phyloP scores from a whole-genome alignment of 2,113 vertebrate genomes.

The Serinus canaria region DNA sequence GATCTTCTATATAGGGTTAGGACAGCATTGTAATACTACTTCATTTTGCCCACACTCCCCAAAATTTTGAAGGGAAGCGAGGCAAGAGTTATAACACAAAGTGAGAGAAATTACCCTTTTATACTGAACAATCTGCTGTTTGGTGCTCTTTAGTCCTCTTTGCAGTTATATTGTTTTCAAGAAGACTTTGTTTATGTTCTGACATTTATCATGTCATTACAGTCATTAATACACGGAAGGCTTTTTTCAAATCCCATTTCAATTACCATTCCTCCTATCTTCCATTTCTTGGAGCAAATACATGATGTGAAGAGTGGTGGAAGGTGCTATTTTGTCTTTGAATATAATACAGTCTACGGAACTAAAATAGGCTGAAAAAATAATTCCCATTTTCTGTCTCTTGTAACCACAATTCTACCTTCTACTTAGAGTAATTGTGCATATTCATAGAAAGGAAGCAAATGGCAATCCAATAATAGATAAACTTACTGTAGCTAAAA shows the following conservation, averaged over 20 bases:
- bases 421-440: neutral
- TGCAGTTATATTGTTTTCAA: neutral
- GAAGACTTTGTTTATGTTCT: neutral
- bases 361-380: neutral
- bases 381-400: neutral
- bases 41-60: neutral
- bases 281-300: neutral
- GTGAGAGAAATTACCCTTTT: neutral
- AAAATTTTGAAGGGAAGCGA: neutral
- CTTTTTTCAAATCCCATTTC: neutral
- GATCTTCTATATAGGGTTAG: neutral
- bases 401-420: neutral
- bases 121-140: neutral
- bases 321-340: neutral
- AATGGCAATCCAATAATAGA: neutral
- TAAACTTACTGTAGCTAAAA: neutral
- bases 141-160: neutral
- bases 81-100: neutral
- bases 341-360: neutral
- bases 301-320: neutral
- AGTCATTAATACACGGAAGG: neutral
- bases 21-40: neutral
- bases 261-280: neutral
- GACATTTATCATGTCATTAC: neutral
- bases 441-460: neutral